phyloP scores from a whole-genome alignment of 1,140 invertebrate genomes.

The Micrasema minimum region DNA sequence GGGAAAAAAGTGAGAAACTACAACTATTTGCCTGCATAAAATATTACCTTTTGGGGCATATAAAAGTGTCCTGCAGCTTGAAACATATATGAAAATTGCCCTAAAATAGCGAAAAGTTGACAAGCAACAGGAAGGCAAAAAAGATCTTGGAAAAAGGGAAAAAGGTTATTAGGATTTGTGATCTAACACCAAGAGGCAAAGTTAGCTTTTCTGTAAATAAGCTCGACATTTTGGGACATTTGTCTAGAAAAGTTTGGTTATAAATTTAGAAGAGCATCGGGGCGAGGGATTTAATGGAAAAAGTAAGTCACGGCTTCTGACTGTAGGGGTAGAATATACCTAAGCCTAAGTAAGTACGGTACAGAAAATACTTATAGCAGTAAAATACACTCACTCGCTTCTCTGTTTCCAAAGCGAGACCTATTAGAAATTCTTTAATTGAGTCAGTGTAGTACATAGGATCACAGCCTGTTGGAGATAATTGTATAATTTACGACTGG shows the following conservation, averaged over 20 bases:
- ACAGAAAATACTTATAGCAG: slow-evolving; percentile 28
- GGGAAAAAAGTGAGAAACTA: too few species aligned
- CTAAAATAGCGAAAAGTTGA: too few species aligned
- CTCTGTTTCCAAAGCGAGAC: too few species aligned
- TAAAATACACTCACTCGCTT: too few species aligned
- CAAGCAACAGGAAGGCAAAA: too few species aligned
- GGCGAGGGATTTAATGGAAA: slow-evolving; percentile 14
- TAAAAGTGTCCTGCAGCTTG: slow-evolving; percentile 23
- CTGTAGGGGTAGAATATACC: slow-evolving; percentile 14
- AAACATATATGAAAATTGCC: background rate
- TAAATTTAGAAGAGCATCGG: slow-evolving; percentile 3
- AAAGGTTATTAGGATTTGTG: background rate
- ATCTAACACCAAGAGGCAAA: too few species aligned
- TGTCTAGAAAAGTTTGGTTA: background rate
- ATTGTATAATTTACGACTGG: slow-evolving; percentile 25
- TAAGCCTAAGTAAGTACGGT: slow-evolving; percentile 12
- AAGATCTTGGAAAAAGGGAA: background rate
- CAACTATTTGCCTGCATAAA: slow-evolving; percentile 25
- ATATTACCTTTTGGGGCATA: slow-evolving; percentile 27
- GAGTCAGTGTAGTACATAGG: slow-evolving; percentile 1
- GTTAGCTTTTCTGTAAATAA: too few species aligned
- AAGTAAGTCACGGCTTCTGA: slow-evolving; percentile 12
- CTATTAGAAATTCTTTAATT: slow-evolving; percentile 22
- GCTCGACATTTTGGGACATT: too few species aligned
- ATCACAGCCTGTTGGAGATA: slow-evolving; percentile 16